A percentile compares a stretch with the other conserved stretches of the same genome.
These are phyloP conservation scores for Aricia artaxerxes DNA, from an alignment of 2,888 invertebrate genomes.

Conservation along the genomic window DNA sequence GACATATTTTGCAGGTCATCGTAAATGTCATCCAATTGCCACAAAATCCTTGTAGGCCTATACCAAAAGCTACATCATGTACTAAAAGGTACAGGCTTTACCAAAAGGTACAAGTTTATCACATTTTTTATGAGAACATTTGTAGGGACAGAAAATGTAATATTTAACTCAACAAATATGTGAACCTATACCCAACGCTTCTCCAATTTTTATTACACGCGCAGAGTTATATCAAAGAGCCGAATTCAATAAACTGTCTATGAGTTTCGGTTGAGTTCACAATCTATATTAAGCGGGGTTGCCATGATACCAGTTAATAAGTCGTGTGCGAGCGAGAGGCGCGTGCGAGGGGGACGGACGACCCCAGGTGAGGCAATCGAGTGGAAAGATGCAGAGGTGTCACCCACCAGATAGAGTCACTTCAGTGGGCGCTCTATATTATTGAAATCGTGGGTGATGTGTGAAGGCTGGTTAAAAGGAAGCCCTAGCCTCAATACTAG, in stretches of 20 bases:
- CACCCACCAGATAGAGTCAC: slow-evolving; percentile 45
- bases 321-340: slow-evolving; percentile 62
- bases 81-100: too few species aligned
- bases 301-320: slow-evolving; percentile 81
- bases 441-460: not conserved
- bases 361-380: slow-evolving; percentile 75
- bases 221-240: slow-evolving; percentile 37
- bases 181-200: not conserved
- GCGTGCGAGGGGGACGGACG: slow-evolving; percentile 52
- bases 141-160: too few species aligned
- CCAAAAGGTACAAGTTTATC: too few species aligned
- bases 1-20: too few species aligned
- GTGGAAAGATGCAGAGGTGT: slow-evolving; percentile 75
- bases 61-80: too few species aligned
- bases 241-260: slow-evolving; percentile 74
- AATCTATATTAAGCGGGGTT: slow-evolving; percentile 79
- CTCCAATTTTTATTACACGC: not conserved
- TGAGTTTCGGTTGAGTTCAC: slow-evolving; percentile 70
- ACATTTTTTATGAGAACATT: too few species aligned
- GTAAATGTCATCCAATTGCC: too few species aligned
- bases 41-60: too few species aligned
- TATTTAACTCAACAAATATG: not conserved
- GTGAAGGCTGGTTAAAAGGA: not conserved
- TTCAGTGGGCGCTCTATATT: not conserved
- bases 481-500: not conserved